Percentiles rank a stretch among this genome's conserved stretches.
phyloP scores from a whole-genome alignment of 2,113 vertebrate genomes.

The Scolopax mira region DNA sequence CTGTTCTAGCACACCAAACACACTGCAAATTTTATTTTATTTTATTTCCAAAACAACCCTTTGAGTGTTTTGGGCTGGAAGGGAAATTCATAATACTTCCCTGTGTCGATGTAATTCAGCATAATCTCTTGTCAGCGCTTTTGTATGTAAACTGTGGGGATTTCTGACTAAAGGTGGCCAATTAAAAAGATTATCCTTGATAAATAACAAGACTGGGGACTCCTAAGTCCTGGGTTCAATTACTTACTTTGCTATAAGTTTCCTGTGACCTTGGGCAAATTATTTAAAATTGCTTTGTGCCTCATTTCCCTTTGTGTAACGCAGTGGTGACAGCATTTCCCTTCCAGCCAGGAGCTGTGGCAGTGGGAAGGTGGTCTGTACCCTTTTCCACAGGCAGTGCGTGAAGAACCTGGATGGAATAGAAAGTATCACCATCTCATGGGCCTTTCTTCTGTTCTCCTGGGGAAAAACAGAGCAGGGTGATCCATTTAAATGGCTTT shows the following conservation, averaged over 20 bases:
- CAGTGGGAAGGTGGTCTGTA: not conserved
- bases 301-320: conserved; percentile 34
- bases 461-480: not conserved
- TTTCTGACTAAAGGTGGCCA: conserved; percentile 7
- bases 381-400: not conserved
- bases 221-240: not conserved
- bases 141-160: not conserved
- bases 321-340: not conserved
- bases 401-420: not conserved
- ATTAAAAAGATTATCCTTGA: not conserved
- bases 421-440: not conserved
- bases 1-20: not conserved
- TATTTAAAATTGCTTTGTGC: conserved; percentile 9
- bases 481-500: not conserved
- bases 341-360: not conserved
- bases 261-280: conserved; percentile 11
- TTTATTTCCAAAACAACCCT: conserved; percentile 23
- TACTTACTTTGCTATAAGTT: conserved; percentile 4
- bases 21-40: not conserved
- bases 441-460: not conserved
- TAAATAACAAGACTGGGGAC: not conserved
- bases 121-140: not conserved
- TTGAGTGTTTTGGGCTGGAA: not conserved
- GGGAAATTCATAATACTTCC: not conserved
- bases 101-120: not conserved